Base-by-base conservation (phyloP, 1,140 invertebrate species). In the Epicauta chinensis region DNA sequence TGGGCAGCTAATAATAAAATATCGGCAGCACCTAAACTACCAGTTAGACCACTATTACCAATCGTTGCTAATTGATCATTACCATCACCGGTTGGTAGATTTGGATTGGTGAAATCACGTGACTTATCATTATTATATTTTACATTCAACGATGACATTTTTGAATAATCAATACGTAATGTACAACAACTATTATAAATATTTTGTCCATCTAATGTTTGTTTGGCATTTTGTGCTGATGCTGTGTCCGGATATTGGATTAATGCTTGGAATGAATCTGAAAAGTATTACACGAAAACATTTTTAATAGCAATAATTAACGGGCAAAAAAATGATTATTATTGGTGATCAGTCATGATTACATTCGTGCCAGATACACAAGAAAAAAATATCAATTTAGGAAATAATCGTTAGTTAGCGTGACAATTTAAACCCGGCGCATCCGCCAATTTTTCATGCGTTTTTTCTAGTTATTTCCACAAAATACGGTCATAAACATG, bases 101-200 rank as follows among this genome's bases (percentile, higher is more conserved):
- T 89, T 16, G 96, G 95, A 74, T 99, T 98, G 55, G 96, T 99
- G 76, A 96, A 99, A 74, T 99, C 97, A 39, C 97, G 79, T 43
- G 91, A 96, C 75, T 99, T 99, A 77, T 99, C 97, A 75, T 99
- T 99, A 79, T 99, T 99, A 78, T 96, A 99, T 72, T 97, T 98
- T 30, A 99, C 95, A 75, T 98, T 98, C 54, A 99, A 78, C 53
- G 89, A 93, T 53, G 89, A 87, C 80, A 99, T 84, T 75, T 99
- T 99, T 60, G 93, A 97, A 78, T 96, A 99, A 74, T 99, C 97
- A 65, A 99, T 98, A 68, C 94, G 89, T 62, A 99, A 77, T n/a
- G 93, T 98, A 78, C 96, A 98, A 77, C 96, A 98, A 37, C 91
- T 93, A 73, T 96, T 98, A 82, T 98, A 99, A 64, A 99, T 97